Evolutionary conservation across 2,888 invertebrate genomes (phyloP).

Genomic region (Eulithis testata): DNA sequence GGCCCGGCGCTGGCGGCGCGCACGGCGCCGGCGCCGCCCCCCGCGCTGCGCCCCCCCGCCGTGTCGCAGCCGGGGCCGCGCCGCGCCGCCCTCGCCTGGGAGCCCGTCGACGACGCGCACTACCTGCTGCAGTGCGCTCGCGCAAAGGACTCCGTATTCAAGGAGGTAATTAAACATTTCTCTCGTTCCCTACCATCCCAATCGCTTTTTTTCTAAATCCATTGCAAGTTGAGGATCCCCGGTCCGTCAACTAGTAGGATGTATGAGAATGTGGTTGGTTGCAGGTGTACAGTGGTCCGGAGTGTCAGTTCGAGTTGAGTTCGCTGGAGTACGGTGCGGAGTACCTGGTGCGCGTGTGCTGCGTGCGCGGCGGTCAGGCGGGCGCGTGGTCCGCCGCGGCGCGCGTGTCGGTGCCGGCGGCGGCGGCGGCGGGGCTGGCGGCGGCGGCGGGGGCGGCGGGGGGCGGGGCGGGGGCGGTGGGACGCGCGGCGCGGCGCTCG

Average conservation of each 20-base stretch:
- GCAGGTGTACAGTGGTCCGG: constrained; percentile 88
- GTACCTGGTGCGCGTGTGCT: constrained; percentile 91
- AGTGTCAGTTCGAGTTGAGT: constrained; percentile 85
- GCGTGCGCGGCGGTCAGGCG: constrained; percentile 87
- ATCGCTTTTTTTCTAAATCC: too few species aligned
- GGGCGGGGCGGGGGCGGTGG: constrained; percentile 59
- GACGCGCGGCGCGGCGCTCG: constrained; percentile 85
- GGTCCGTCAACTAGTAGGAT: too few species aligned
- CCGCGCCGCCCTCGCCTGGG: constrained; percentile 66
- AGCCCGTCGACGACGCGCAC: constrained; percentile 86
- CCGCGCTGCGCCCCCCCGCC: constrained; percentile 89
- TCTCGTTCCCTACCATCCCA: not conserved
- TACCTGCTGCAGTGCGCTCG: constrained; percentile 89
- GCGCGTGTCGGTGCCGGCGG: constrained; percentile 77
- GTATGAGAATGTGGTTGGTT: too few species aligned
- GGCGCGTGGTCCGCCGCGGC: constrained; percentile 89
- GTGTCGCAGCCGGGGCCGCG: constrained; percentile 75
- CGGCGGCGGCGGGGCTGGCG: constrained; percentile 62
- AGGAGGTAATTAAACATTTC: constrained; percentile 54
- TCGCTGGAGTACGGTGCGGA: constrained; percentile 90
- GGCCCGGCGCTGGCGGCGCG: constrained; percentile 88
- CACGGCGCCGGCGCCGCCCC: constrained; percentile 92
- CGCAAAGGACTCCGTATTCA: constrained; percentile 66
- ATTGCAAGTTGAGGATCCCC: too few species aligned
- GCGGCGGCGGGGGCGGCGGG: constrained; percentile 80